A percentile compares a stretch with the other conserved stretches of the same genome.
These are phyloP conservation scores for Pandemis cinnamomeana DNA, from an alignment of 2,888 invertebrate genomes.

Conservation along the genomic window DNA sequence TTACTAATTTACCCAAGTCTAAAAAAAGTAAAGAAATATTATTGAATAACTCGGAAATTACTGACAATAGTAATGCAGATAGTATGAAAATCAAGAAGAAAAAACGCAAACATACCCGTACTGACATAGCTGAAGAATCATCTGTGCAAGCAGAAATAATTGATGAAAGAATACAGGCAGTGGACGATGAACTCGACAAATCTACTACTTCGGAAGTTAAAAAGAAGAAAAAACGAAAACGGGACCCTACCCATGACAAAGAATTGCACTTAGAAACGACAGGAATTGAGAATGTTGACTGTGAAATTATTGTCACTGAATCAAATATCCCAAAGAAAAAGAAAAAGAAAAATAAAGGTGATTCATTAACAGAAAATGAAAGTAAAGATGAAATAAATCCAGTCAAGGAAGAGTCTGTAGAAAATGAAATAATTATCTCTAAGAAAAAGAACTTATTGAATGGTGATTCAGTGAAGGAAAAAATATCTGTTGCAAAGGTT, in stretches of 20 bases:
- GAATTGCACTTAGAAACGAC: neutral
- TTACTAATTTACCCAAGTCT: neutral
- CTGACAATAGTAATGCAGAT: neutral
- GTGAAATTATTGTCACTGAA: neutral
- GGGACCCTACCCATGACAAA: neutral
- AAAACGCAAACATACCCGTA: neutral
- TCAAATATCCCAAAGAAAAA: constrained; percentile 13
- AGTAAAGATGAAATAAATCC: constrained; percentile 14
- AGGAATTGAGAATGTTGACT: neutral
- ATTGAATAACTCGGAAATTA: constrained; percentile 4
- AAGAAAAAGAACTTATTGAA: constrained; percentile 39
- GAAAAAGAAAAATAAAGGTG: constrained; percentile 32
- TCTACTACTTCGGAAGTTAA: neutral
- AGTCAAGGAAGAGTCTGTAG: constrained; percentile 35
- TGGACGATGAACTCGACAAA: neutral
- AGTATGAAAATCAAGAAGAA: constrained; percentile 14
- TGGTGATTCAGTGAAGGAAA: constrained; percentile 56
- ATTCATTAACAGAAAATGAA: constrained; percentile 7
- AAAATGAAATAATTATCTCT: constrained; percentile 43
- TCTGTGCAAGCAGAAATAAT: neutral
- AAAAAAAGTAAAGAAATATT: neutral
- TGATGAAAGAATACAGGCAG: constrained; percentile 13
- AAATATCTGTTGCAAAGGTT: neutral
- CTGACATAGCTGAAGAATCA: neutral
- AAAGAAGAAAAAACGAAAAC: constrained; percentile 24